Percentiles rank a stretch among this genome's conserved stretches.
Conservation (phyloP, 2,888 invertebrate species). For the Drosophila paranaensis region DNA sequence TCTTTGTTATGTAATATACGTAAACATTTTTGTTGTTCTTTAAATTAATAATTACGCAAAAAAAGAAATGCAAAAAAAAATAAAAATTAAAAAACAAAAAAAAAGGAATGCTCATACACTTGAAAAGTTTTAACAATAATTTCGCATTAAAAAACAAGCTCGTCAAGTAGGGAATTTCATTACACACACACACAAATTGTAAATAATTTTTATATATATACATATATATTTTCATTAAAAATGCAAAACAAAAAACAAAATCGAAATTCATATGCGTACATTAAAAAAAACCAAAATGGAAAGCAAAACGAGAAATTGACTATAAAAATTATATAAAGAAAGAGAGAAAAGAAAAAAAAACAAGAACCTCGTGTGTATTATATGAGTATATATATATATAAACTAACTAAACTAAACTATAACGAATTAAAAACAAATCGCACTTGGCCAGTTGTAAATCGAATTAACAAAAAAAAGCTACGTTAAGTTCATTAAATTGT, state of each 20-base stretch:
- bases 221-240: slow-evolving; percentile 73
- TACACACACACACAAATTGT: slow-evolving; percentile 68
- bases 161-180: slow-evolving; percentile 79
- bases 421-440: slow-evolving; percentile 33
- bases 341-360: slow-evolving; percentile 8
- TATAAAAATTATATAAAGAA: slow-evolving; percentile 36
- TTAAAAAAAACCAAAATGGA: slow-evolving; percentile 35
- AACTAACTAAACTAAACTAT: slow-evolving; percentile 59
- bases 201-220: slow-evolving; percentile 74
- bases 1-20: slow-evolving; percentile 67
- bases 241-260: slow-evolving; percentile 57
- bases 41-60: slow-evolving; percentile 52
- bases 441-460: slow-evolving; percentile 78
- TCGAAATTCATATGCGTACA: slow-evolving; percentile 49
- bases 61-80: slow-evolving; percentile 9
- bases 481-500: slow-evolving; percentile 68
- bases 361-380: slow-evolving; percentile 71
- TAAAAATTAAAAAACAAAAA: slow-evolving; percentile 21
- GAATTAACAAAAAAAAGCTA: slow-evolving; percentile 58
- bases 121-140: slow-evolving; percentile 82
- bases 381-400: slow-evolving; percentile 47
- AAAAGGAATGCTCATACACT: slow-evolving; percentile 82
- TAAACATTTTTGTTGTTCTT: slow-evolving; percentile 49
- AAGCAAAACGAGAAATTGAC: slow-evolving; percentile 62
- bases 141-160: slow-evolving; percentile 68